Evolutionary conservation across 2,113 vertebrate genomes (phyloP), one percentile per base, ranked within the genome.

Genomic region (Lophius piscatorius): DNA sequence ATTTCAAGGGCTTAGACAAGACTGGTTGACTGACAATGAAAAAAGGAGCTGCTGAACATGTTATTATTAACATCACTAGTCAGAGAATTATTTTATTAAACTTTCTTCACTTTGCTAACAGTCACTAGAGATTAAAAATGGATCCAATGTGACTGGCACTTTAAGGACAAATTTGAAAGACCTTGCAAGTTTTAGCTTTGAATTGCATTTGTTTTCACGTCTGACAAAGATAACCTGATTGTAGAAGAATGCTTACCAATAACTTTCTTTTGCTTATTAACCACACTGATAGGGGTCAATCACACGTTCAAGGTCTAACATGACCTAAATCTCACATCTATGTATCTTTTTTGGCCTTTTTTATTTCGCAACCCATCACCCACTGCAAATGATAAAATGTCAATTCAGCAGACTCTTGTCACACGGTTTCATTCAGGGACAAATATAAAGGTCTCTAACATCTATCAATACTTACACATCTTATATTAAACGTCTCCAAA

Each of bases 131-230:
- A 89, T 95, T 69, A 92, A 83, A 90, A 93, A 56, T 92, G 91
- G 62, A 84, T 94, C 61, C 90, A 92, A 17, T 90, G 91, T 76
- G 89, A 94, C 71, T 94, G 95, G 92, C 90, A 92, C 68, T 94
- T 92, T 78, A 86, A 92, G 38, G 93, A 95, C 88, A 92, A 92
- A 39, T 74, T 91, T 65, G 66, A 82, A 92, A 94, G 58, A 91
- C 91, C 38, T 75, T 93, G 59, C 90, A 84, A 74, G 23, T 65
- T 64, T 73, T 29, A 51, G 73, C 45, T 56, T 36, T 28, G 21
- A 34, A 17, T 59, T 58, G n/a, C n/a, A n/a, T 63, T 51, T 13
- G 14, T 9, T 16, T 23, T 20, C 20, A 6, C 61, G 13, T 48
- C 18, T 33, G 14, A 65, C 24, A 72, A 60, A 24, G 51, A 49